Conservation (phyloP, 1,140 invertebrate genomes). For the Cotesia glomerata region DNA sequence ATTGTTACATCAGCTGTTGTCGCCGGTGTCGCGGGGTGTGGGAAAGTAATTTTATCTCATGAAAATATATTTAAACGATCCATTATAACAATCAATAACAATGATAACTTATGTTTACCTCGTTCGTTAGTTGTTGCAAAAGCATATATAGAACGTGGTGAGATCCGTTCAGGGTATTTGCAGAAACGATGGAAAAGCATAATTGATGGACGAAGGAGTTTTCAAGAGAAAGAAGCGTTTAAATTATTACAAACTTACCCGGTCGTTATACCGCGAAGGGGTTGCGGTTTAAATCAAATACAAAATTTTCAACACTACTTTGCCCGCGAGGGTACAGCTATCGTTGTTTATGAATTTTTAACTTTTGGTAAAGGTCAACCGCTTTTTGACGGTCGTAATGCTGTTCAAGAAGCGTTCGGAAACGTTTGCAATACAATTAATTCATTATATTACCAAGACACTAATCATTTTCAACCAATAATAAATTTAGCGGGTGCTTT, state of each 20-base stretch:
- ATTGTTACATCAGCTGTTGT: slow-evolving; percentile 8
- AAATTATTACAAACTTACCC: neutral
- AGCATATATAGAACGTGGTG: neutral
- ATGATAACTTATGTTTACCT: slow-evolving; percentile 22
- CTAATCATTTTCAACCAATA: too few species aligned
- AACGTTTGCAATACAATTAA: neutral
- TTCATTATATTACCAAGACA: neutral
- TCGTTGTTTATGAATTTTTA: slow-evolving; percentile 2
- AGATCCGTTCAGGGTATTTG: neutral
- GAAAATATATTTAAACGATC: slow-evolving; percentile 12
- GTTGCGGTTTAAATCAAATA: neutral
- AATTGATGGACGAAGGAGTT: neutral
- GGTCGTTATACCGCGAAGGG: neutral
- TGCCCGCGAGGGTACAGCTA: neutral
- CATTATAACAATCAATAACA: slow-evolving; percentile 8
- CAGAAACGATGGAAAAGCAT: neutral
- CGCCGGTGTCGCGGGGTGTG: neutral
- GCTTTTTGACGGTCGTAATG: neutral
- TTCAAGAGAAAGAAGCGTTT: neutral
- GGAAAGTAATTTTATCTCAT: neutral
- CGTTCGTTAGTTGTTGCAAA: slow-evolving; percentile 1
- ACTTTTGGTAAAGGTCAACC: neutral
- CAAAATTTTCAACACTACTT: too few species aligned
- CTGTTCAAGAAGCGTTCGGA: neutral
- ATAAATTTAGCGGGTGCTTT: neutral